A percentile compares a stretch with the other conserved stretches of the same genome.
Conservation (phyloP, 2,113 vertebrate genomes). For the Cyprinus carpio region DNA sequence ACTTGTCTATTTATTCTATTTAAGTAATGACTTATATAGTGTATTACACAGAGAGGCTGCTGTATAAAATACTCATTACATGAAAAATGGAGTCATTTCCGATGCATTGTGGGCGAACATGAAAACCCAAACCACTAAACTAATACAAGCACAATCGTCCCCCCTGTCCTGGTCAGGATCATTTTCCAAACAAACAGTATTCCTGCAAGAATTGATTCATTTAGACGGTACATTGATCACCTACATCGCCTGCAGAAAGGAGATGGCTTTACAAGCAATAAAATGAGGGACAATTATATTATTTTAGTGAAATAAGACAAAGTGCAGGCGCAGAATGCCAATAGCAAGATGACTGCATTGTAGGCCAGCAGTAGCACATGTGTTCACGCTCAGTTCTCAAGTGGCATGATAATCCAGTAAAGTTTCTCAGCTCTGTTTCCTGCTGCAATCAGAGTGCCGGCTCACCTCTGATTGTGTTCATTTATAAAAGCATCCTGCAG, state of each 20-base stretch:
- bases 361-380: slow-evolving; percentile 64
- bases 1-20: slow-evolving; percentile 54
- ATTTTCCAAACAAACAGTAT: slow-evolving; percentile 87
- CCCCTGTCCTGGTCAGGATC: slow-evolving; percentile 71
- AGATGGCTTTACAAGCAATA: slow-evolving; percentile 92
- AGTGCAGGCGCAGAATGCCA: slow-evolving; percentile 85
- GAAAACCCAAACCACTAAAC: slow-evolving; percentile 77
- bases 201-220: slow-evolving; percentile 93
- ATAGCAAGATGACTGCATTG: slow-evolving; percentile 70
- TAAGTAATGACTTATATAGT: slow-evolving; percentile 55
- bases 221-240: slow-evolving; percentile 92
- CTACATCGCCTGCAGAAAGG: slow-evolving; percentile 85
- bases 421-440: slow-evolving; percentile 90
- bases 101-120: slow-evolving; percentile 68
- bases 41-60: slow-evolving; percentile 52
- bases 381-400: slow-evolving; percentile 86
- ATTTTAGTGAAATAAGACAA: slow-evolving; percentile 98
- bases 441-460: slow-evolving; percentile 98
- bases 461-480: slow-evolving; percentile 98
- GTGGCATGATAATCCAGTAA: slow-evolving; percentile 98
- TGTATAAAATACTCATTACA: slow-evolving; percentile 61
- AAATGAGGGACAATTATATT: slow-evolving; percentile 95
- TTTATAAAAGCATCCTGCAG: slow-evolving; percentile 99
- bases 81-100: slow-evolving; percentile 70
- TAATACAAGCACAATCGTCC: slow-evolving; percentile 70